A percentile compares a stretch with the other conserved stretches of the same genome.
Conservation (phyloP, 2,797 vertebrate species). For the Spondyliosoma cantharus region DNA sequence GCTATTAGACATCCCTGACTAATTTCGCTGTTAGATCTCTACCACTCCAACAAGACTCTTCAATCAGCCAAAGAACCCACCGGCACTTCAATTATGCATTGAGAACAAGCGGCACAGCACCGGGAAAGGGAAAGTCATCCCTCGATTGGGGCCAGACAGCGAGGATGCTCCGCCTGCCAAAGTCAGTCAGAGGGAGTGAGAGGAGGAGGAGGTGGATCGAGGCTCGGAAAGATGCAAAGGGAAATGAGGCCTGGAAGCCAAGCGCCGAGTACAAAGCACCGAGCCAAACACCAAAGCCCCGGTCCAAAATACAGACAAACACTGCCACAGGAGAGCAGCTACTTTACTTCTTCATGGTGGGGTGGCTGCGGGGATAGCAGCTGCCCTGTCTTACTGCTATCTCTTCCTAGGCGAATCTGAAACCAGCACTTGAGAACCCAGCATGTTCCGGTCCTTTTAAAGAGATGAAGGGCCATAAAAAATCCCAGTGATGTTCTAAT, state of each 20-base stretch:
- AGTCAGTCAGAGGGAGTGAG: slow-evolving; percentile 38
- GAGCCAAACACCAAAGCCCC: slow-evolving; percentile 52
- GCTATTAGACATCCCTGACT: slow-evolving; percentile 67
- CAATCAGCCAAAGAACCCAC: slow-evolving; percentile 67
- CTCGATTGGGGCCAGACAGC: slow-evolving; percentile 41
- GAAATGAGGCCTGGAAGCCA: slow-evolving; percentile 40
- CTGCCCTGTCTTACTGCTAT: slow-evolving; percentile 38
- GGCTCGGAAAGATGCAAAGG: slow-evolving; percentile 28
- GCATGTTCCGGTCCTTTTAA: slow-evolving; percentile 14
- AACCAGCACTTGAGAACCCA: slow-evolving; percentile 14
- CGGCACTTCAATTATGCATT: slow-evolving; percentile 78
- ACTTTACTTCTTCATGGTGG: slow-evolving; percentile 53
- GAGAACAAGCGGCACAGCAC: slow-evolving; percentile 65
- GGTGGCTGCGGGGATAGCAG: slow-evolving; percentile 45
- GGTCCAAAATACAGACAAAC: slow-evolving; percentile 62
- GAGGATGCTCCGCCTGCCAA: slow-evolving; percentile 31
- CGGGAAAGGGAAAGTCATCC: slow-evolving; percentile 47
- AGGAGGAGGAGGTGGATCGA: slow-evolving; percentile 17
- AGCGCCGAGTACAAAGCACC: slow-evolving; percentile 39
- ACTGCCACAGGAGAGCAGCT: slow-evolving; percentile 54
- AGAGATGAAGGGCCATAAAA: slow-evolving; percentile 46
- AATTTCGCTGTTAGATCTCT: slow-evolving; percentile 72
- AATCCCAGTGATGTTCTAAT: slow-evolving; percentile 56
- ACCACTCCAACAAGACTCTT: slow-evolving; percentile 72
- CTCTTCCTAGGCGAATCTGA: slow-evolving; percentile 26